Conservation (phyloP, 2,888 invertebrate genomes). For the Orthosia incerta region DNA sequence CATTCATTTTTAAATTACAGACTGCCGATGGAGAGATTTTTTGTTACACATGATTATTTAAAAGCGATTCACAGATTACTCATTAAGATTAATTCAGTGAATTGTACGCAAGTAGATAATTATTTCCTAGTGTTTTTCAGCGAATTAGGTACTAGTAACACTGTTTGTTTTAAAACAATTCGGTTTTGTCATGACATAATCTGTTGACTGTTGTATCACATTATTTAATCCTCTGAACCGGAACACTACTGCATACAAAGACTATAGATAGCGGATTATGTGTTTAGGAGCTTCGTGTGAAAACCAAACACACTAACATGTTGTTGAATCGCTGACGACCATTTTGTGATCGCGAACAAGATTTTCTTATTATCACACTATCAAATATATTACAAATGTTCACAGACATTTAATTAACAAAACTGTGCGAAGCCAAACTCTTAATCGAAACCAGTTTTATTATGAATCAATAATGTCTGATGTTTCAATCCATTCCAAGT, state of each 20-base stretch:
- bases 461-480: slow-evolving; percentile 16
- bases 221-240: slow-evolving; percentile 20
- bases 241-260: slow-evolving; percentile 11
- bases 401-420: slow-evolving; percentile 45
- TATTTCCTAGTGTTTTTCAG: slow-evolving; percentile 24
- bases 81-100: slow-evolving; percentile 44
- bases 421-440: slow-evolving; percentile 30
- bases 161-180: slow-evolving; percentile 21
- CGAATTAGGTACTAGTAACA: slow-evolving; percentile 2
- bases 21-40: slow-evolving; percentile 15
- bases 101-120: slow-evolving; percentile 19
- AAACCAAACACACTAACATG: slow-evolving; percentile 52
- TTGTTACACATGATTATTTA: slow-evolving; percentile 23
- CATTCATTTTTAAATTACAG: slow-evolving; percentile 64
- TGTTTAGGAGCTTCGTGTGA: slow-evolving; percentile 48
- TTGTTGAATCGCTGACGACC: slow-evolving; percentile 36
- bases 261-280: slow-evolving; percentile 30
- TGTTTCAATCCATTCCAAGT: slow-evolving; percentile 2
- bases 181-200: slow-evolving; percentile 24
- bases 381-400: slow-evolving; percentile 21
- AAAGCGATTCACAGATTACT: slow-evolving; percentile 36
- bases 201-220: slow-evolving; percentile 13
- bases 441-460: slow-evolving; percentile 44
- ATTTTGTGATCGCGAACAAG: slow-evolving; percentile 38
- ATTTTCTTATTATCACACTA: slow-evolving; percentile 40